Evolutionary conservation across 2,113 vertebrate species (phyloP), one percentile per base, ranked within the genome.

Genomic region (Hemiprocne comata): DNA sequence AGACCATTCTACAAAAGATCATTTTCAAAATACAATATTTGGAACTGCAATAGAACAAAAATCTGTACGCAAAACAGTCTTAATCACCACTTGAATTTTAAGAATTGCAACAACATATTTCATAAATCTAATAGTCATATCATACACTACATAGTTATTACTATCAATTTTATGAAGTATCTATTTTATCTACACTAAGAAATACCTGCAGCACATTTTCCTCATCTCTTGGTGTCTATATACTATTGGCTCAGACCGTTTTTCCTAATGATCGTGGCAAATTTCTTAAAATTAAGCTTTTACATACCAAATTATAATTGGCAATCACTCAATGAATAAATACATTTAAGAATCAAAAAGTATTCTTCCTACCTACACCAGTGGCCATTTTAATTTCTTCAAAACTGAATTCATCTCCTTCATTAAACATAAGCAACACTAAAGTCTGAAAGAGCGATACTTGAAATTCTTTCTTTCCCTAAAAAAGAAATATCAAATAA

Each of bases 391-490:
- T 98, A 71, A 98, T 97, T 42, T 98, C 98, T 96, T 98, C 98
- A 28, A 98, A 96, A 95, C 95, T 96, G 96, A 98, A 98, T 65
- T 98, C 98, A 14, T 98, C 98, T 46, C 98, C 98, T 93, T 98
- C 98, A 16, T 98, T 98, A 96, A 98, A 98, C 98, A 98, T 98
- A 65, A 98, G 97, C 38, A 98, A 95, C 76, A 98, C 98, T 87
- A 98, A 87, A 3, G 98, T 98, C 95, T 98, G 98, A 94, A 98
- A 98, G 23, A 98, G 98, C 0, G 98, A 98, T 34, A 98, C 98
- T 79, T 98, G 98, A 77, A 98, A 97, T 90, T 98, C 98, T 87
- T 98, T 98, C 95, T 98, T 98, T 23, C 98, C 98, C 98, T 98
- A 51, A 18, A 97, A 96, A 73, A 90, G 33, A 85, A 92, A 83